Evolutionary conservation across 2,888 invertebrate species (phyloP), one percentile per base, ranked within the genome.

Genomic region (Drosophila kuntzei): DNA sequence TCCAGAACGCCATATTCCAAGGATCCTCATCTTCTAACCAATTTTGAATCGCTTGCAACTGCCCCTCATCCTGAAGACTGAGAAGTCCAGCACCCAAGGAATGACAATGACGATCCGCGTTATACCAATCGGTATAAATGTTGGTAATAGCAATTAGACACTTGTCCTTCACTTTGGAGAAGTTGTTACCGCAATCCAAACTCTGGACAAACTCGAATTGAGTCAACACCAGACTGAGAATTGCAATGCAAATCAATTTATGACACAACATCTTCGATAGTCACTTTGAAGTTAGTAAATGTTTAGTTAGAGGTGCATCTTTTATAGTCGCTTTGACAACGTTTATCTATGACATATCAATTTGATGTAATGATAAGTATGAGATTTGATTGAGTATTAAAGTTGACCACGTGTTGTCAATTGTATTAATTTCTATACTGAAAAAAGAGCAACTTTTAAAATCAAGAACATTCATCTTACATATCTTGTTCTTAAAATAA

Each of bases 61-160:
- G 55, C 1, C 8, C 39, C 1, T 8, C 8, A 25, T 65, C 85
- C 37, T 61, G 59, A 8, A 82, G 25, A 51, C 80, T 82, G 2
- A 85, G 25, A 1, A 82, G 16, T 5, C 59, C 54, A 16, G 80
- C 62, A 22, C 61, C 65, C 18, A 62, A 12, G 0, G 65, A 12
- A 0, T 65, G 78, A 6, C 82, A 82, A 14, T 59, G 16, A 3
- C 81, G 85, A 58, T 82, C 85, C 3, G 78, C 78, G 32, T 82
- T 70, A 11, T 16, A 85, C 72, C 85, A 82, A 22, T 20, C n/a
- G n/a, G 25, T 25, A 25, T 25, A 1, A 25, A 25, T 25, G 25
- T 25, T 7, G 25, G 1, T 7, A 25, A 25, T 25, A 7, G 7
- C 7, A 8, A 39, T 5, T 0, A 82, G 60, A 8, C 82, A 82